Percentiles rank a stretch among this genome's conserved stretches.
These are phyloP conservation scores for Falco berigora DNA, from an alignment of 2,797 vertebrate species.

Conservation along the genomic window DNA sequence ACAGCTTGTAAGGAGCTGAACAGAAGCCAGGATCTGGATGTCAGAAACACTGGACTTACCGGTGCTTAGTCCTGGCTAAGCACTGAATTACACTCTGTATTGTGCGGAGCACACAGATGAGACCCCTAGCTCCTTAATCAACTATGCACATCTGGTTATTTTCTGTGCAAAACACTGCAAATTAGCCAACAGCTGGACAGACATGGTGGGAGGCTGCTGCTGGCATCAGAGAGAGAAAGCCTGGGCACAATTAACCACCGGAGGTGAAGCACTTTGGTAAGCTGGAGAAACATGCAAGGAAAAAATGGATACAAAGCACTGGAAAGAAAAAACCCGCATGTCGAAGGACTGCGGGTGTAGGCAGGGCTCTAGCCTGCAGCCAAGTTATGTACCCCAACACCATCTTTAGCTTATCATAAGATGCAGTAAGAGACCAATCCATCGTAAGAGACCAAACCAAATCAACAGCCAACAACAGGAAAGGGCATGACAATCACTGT, in stretches of 20 bases:
- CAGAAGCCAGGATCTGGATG: neutral
- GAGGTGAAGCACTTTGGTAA: neutral
- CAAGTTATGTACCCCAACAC: neutral
- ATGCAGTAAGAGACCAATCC: neutral
- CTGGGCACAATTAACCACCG: neutral
- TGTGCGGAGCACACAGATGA: neutral
- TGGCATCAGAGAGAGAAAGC: neutral
- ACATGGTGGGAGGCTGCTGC: neutral
- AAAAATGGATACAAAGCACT: neutral
- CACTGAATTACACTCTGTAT: rapidly evolving
- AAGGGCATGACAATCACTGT: neutral
- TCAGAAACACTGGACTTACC: neutral
- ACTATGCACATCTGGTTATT: neutral
- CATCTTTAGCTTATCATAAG: neutral
- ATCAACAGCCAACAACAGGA: neutral
- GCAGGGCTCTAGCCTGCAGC: neutral
- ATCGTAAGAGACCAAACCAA: neutral
- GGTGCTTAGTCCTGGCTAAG: neutral
- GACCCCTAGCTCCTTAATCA: neutral
- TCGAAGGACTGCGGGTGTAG: neutral
- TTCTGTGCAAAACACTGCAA: neutral
- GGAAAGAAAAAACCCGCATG: neutral
- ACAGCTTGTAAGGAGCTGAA: neutral
- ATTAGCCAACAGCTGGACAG: neutral
- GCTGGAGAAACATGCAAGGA: neutral